Base-by-base conservation (phyloP, 2,888 invertebrate genomes). In the Agrenia bidenticulata region DNA sequence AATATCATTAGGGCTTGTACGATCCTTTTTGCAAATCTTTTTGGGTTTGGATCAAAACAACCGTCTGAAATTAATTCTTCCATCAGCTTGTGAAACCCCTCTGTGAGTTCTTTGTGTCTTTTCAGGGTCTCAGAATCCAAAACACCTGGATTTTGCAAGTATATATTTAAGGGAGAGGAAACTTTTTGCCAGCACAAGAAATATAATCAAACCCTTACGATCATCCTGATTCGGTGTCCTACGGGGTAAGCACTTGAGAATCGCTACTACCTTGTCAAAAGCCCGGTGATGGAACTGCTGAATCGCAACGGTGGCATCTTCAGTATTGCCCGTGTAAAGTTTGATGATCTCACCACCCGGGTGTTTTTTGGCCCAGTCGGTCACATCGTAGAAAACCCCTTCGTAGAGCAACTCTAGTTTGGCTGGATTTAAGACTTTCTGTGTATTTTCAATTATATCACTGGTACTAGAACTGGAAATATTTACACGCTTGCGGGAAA, bases 21-120 rank as follows among this genome's bases (percentile, higher is more conserved):
- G n/a, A 73, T 53, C 32, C 75, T 58, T 24, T 61, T 62, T 4
- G 61, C 54, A 50, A 72, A 64, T 45, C 72, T 67, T 24, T n/a
- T n/a, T 26, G 70, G 69, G 49, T 69, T 67, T 9, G 75, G 70
- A 24, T 72, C 67, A 58, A 75, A 72, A 21, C 66, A 63, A 55
- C 75, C 75, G 56, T 73, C 75, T 37, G 57, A 53, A 27, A 71
- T 65, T 37, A 75, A 13, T 42, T 75, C 70, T 39, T 65, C 54
- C 45, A 61, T 61, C 50, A 75, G 59, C 39, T 66, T 61, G 5
- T 63, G 61, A 51, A 75, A 75, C 45, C 72, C 72, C 27, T 63
- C 64, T 11, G 73, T 73, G 15, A 74, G 64, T 5, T 65, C 63
- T 26, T 70, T 63, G 51, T 74, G 74, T 45, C 73, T 55, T 21